Evolutionary conservation across 2,797 vertebrate species (phyloP).

Genomic region (Hafferia zeledoni): DNA sequence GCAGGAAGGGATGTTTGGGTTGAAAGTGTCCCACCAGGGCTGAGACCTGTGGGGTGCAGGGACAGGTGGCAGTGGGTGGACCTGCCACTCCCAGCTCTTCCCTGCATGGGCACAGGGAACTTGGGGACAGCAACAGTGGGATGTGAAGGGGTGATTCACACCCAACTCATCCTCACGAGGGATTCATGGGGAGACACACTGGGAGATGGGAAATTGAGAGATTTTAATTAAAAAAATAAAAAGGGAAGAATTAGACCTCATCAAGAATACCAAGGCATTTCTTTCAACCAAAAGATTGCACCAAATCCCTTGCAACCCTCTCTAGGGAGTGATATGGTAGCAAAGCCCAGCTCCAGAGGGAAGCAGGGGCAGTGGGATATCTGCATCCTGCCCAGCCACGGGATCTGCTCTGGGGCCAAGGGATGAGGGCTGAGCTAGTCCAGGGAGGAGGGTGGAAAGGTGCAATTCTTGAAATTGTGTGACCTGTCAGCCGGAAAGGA

Average conservation of each 20-base stretch:
- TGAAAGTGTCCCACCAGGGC: rapidly evolving
- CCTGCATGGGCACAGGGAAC: not conserved
- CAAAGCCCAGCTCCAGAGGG: not conserved
- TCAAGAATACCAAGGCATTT: rapidly evolving
- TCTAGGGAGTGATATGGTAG: rapidly evolving
- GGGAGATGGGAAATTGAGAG: rapidly evolving
- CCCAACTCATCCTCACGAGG: not conserved
- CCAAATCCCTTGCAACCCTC: not conserved
- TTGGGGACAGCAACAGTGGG: rapidly evolving
- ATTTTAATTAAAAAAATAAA: not conserved
- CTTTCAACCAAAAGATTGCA: not conserved
- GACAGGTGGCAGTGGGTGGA: rapidly evolving
- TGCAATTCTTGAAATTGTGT: rapidly evolving
- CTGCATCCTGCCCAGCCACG: not conserved
- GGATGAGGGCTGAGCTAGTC: not conserved
- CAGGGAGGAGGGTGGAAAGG: not conserved
- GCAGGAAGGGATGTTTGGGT: not conserved
- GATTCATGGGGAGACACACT: rapidly evolving
- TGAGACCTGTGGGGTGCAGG: rapidly evolving
- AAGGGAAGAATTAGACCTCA: not conserved
- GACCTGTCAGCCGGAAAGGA: not conserved
- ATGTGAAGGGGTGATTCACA: not conserved
- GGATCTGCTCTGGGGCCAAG: rapidly evolving
- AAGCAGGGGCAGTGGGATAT: not conserved
- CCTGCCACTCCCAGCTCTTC: not conserved